Conservation (phyloP, 2,888 invertebrate genomes). For the Cinara cedri region DNA sequence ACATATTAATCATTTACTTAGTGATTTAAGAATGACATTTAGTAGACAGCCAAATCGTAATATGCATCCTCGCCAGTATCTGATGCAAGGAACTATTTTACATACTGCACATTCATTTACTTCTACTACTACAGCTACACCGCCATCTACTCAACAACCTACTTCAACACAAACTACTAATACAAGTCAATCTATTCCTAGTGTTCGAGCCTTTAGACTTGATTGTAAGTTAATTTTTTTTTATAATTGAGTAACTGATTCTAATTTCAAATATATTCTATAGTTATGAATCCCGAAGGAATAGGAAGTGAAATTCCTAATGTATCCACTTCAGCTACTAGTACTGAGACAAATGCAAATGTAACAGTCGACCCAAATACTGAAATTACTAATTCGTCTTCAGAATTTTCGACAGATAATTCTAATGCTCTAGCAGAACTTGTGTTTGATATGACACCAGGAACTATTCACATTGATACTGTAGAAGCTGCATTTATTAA, state of each 20-base stretch:
- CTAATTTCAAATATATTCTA: not conserved
- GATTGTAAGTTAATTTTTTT: conserved; percentile 27
- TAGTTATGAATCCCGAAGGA: conserved; percentile 25
- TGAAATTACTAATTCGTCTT: conserved; percentile 41
- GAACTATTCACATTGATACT: conserved; percentile 63
- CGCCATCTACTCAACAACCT: conserved; percentile 47
- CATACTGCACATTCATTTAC: conserved; percentile 41
- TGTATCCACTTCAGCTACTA: conserved; percentile 1
- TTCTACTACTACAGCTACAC: conserved; percentile 23
- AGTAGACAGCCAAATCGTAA: conserved; percentile 72
- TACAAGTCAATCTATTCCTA: conserved; percentile 46
- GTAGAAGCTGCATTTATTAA: conserved; percentile 63
- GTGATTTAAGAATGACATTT: conserved; percentile 81
- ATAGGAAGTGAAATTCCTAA: not conserved
- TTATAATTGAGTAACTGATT: not conserved
- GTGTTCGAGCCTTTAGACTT: conserved; percentile 39
- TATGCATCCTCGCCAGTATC: conserved; percentile 74
- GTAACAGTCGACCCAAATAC: conserved; percentile 33
- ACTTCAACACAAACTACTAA: conserved; percentile 49
- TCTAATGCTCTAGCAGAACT: conserved; percentile 64
- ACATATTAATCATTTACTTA: conserved; percentile 87
- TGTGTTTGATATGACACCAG: conserved; percentile 68
- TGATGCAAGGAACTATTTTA: conserved; percentile 67
- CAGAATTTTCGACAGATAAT: not conserved
- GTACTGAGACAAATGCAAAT: conserved; percentile 39